phyloP scores from a whole-genome alignment of 2,888 invertebrate species.

The Pyrgus malvae region DNA sequence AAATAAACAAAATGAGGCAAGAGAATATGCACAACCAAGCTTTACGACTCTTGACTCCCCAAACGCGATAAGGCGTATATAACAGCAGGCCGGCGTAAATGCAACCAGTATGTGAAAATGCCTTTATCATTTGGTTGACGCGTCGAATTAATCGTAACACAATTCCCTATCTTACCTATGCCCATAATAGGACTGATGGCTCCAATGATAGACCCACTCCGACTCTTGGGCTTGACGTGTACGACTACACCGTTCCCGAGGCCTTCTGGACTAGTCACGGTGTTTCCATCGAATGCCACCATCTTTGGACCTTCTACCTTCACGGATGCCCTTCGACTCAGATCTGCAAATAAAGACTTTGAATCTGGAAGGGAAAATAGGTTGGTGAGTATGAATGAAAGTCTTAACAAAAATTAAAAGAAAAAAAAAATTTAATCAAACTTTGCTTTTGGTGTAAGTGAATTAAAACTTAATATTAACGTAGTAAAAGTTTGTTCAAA shows the following conservation, averaged over 20 bases:
- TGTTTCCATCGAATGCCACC: conserved; percentile 65
- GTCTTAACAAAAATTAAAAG: no score
- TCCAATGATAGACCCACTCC: conserved; percentile 77
- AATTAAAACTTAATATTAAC: no score
- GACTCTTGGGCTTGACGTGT: conserved; percentile 65
- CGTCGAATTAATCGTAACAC: background rate
- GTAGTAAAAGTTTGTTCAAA: no score
- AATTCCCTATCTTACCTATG: conserved; percentile 51
- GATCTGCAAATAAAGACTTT: conserved; percentile 45
- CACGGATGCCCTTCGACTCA: conserved; percentile 67
- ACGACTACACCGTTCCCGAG: conserved; percentile 56
- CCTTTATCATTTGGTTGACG: background rate
- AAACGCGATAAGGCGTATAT: background rate
- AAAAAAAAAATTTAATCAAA: no score
- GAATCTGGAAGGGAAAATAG: conserved; percentile 17
- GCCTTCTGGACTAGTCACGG: conserved; percentile 56
- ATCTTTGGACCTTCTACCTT: conserved; percentile 57
- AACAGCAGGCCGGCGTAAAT: background rate
- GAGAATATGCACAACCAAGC: background rate
- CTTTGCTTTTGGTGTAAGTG: no score
- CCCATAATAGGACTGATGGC: conserved; percentile 79
- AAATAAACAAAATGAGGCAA: no score
- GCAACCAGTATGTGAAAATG: background rate
- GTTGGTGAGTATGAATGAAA: no score
- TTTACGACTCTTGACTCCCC: background rate